Evolutionary conservation across 2,113 vertebrate genomes (phyloP).

Genomic region (Tragelaphus scriptus): DNA sequence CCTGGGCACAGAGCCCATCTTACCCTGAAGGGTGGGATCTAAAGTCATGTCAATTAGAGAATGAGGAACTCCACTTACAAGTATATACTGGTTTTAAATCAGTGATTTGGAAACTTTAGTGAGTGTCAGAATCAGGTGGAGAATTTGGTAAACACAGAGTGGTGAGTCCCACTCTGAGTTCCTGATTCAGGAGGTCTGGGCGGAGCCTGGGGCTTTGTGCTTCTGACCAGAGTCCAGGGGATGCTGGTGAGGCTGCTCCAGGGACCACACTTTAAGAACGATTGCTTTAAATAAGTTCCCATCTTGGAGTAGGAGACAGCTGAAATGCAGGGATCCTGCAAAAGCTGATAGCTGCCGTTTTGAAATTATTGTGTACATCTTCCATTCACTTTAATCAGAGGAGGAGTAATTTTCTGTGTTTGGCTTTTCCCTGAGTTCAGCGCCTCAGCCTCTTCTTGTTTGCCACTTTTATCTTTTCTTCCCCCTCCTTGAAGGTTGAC

Average conservation of each 20-base stretch:
- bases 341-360: not conserved
- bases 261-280: not conserved
- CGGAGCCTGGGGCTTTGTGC: not conserved
- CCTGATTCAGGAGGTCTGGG: not conserved
- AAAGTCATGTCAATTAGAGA: not conserved
- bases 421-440: not conserved
- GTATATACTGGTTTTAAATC: not conserved
- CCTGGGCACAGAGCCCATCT: not conserved
- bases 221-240: not conserved
- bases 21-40: not conserved
- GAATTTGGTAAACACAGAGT: not conserved
- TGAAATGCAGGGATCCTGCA: not conserved
- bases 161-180: not conserved
- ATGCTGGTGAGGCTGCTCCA: not conserved
- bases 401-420: not conserved
- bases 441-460: not conserved
- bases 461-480: not conserved
- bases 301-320: not conserved
- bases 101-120: not conserved
- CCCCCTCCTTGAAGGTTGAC: not conserved
- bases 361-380: not conserved
- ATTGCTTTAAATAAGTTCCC: not conserved
- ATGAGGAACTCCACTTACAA: too few species aligned
- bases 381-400: not conserved
- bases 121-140: not conserved